Conservation (phyloP, 2,113 vertebrate genomes). For the Hippocampus abdominalis region DNA sequence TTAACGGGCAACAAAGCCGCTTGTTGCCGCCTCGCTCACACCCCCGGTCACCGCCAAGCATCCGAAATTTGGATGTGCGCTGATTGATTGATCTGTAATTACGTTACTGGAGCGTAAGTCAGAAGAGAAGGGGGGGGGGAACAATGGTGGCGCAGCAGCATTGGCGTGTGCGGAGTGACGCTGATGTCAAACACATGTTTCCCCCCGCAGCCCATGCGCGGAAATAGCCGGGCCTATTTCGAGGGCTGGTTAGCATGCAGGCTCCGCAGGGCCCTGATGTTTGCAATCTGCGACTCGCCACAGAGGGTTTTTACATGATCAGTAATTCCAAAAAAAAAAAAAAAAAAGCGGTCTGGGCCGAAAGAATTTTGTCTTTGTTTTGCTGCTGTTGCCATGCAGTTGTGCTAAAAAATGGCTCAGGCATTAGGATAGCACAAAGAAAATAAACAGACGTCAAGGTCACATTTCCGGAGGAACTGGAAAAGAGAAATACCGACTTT, state of each 20-base stretch:
- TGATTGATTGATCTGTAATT: constrained; percentile 47
- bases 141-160: constrained; percentile 53
- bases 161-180: constrained; percentile 51
- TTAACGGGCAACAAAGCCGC: not conserved
- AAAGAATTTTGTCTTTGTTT: constrained; percentile 76
- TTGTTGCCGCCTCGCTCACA: not conserved
- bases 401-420: constrained; percentile 73
- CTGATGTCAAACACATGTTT: constrained; percentile 81
- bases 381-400: constrained; percentile 78
- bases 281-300: constrained; percentile 77
- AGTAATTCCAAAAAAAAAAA: constrained; percentile 75
- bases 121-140: too few relatives aligned
- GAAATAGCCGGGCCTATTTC: constrained; percentile 80
- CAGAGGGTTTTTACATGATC: constrained; percentile 79
- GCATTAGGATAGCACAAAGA: constrained; percentile 65
- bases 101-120: constrained; percentile 35
- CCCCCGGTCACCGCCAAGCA: not conserved
- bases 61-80: not conserved
- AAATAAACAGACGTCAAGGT: constrained; percentile 57
- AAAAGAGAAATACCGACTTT: not conserved
- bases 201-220: constrained; percentile 66
- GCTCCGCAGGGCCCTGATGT: constrained; percentile 73
- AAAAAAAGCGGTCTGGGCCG: constrained; percentile 61
- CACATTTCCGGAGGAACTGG: not conserved
- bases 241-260: constrained; percentile 75